Percentiles rank a stretch among this genome's conserved stretches.
Conservation (phyloP, 1,140 invertebrate genomes). For the Drosophila parvula region DNA sequence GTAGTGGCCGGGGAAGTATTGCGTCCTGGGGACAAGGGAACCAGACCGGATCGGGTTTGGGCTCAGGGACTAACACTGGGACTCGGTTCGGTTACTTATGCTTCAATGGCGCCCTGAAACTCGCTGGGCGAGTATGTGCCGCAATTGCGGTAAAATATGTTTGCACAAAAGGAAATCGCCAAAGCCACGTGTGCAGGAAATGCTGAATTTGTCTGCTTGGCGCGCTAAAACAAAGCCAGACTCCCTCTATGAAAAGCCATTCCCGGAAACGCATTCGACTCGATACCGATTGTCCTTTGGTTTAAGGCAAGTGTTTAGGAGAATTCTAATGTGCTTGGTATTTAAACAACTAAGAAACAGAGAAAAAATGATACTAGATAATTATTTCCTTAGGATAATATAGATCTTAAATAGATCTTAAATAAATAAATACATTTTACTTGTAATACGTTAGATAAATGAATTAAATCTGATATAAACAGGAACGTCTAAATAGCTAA, state of each 20-base stretch:
- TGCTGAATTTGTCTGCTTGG: conserved; percentile 75
- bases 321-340: too few relatives aligned
- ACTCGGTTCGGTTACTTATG: conserved; percentile 62
- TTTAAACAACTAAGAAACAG: not conserved
- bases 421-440: too few relatives aligned
- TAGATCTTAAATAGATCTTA: too few relatives aligned
- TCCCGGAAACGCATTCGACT: conserved; percentile 37
- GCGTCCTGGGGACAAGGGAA: conserved; percentile 11
- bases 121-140: conserved; percentile 47
- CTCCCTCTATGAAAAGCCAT: not conserved
- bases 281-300: not conserved
- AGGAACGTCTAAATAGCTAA: too few relatives aligned
- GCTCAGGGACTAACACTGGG: not conserved
- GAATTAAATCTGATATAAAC: too few relatives aligned
- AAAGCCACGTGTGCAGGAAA: conserved; percentile 80
- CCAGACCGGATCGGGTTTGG: conserved; percentile 21
- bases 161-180: conserved; percentile 80
- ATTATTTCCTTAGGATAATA: too few relatives aligned
- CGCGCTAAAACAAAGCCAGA: conserved; percentile 62
- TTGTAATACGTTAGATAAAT: too few relatives aligned
- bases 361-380: not conserved
- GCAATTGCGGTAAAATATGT: conserved; percentile 82
- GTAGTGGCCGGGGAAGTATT: conserved; percentile 8
- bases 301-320: too few relatives aligned
- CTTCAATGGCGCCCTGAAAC: conserved; percentile 61